phyloP scores from a whole-genome alignment of 1,140 invertebrate species.

The Dendroctonus ponderosae region DNA sequence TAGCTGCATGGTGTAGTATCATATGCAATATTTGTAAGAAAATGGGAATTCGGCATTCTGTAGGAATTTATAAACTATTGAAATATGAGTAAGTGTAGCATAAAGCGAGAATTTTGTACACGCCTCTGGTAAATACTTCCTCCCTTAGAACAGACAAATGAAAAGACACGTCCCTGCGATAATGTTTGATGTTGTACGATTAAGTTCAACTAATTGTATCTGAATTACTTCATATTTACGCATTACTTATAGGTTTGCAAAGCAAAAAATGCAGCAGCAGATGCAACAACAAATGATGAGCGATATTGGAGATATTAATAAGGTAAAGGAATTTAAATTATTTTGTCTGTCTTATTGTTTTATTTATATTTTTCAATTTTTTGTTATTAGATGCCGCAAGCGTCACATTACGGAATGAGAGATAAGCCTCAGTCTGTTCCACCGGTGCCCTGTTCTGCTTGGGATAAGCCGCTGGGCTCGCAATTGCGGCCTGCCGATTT shows the following conservation, averaged over 20 bases:
- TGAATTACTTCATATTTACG: neutral
- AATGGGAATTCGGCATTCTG: no score
- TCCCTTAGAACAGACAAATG: no score
- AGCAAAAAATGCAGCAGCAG: conserved; percentile 58
- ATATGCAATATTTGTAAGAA: no score
- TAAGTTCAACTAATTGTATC: neutral
- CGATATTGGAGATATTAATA: conserved; percentile 53
- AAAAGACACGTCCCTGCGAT: no score
- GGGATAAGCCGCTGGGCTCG: conserved; percentile 79
- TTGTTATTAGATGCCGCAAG: conserved; percentile 28
- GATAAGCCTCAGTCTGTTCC: conserved; percentile 56
- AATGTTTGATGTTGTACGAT: no score
- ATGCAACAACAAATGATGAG: conserved; percentile 44
- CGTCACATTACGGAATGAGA: conserved; percentile 50
- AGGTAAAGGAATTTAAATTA: conserved; percentile 36
- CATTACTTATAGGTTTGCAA: conserved; percentile 62
- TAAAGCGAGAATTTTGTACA: no score
- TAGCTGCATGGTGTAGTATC: no score
- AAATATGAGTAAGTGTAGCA: no score
- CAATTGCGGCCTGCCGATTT: conserved; percentile 53
- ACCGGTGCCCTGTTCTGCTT: conserved; percentile 73
- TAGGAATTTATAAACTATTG: no score
- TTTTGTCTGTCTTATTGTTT: no score
- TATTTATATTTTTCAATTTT: no score
- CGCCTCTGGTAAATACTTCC: no score